Conservation (phyloP, 2,797 vertebrate genomes). For the Gobio occitaniae region DNA sequence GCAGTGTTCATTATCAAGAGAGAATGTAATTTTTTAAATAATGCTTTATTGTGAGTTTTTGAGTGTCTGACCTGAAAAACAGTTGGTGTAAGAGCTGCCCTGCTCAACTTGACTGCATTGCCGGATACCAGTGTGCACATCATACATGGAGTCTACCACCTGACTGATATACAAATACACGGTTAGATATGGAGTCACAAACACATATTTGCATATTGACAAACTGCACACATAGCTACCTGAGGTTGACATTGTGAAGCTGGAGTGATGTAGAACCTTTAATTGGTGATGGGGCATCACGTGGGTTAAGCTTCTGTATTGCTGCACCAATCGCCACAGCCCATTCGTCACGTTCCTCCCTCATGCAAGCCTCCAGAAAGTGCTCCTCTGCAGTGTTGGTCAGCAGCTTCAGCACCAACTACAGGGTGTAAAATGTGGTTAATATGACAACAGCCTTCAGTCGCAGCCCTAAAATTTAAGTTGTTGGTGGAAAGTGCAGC, state of each 20-base stretch:
- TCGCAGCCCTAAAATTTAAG: neutral
- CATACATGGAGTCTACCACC: constrained; percentile 90
- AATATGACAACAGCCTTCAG: neutral
- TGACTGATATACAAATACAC: constrained; percentile 72
- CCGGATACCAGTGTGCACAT: constrained; percentile 85
- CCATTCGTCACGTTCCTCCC: constrained; percentile 92
- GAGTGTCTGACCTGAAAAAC: constrained; percentile 86
- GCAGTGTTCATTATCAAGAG: neutral
- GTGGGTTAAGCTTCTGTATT: constrained; percentile 77
- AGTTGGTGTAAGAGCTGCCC: constrained; percentile 90
- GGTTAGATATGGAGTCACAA: neutral
- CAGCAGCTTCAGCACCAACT: constrained; percentile 89
- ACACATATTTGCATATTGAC: constrained; percentile 22
- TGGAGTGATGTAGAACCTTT: constrained; percentile 72
- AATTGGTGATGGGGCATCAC: constrained; percentile 50
- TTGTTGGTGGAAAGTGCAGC: neutral
- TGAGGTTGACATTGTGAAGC: constrained; percentile 84
- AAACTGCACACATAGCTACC: constrained; percentile 72
- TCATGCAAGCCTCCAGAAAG: constrained; percentile 90
- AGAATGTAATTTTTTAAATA: neutral
- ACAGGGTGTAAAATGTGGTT: neutral
- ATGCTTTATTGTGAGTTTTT: neutral
- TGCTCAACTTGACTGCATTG: constrained; percentile 86
- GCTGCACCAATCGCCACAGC: constrained; percentile 85
- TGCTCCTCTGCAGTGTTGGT: constrained; percentile 85